phyloP scores from a whole-genome alignment of 2,888 invertebrate species.

The Oligia fasciuncula region DNA sequence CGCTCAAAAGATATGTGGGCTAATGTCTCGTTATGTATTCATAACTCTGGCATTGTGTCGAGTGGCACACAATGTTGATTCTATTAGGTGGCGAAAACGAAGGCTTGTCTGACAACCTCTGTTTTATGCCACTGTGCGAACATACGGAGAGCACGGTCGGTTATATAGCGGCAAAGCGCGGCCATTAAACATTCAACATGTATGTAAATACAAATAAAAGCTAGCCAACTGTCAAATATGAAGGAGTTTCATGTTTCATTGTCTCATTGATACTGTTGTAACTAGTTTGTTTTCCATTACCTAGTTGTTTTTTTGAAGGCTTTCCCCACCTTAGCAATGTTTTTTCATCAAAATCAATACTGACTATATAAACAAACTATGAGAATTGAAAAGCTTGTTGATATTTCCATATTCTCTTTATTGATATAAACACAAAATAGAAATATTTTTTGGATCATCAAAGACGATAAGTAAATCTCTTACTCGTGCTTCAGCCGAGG shows the following conservation, averaged over 20 bases:
- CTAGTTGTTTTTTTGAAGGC: neutral
- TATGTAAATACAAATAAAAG: constrained; percentile 36
- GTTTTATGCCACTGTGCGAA: constrained; percentile 72
- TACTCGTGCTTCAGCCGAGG: constrained; percentile 69
- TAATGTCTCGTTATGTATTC: constrained; percentile 87
- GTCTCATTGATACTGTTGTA: neutral
- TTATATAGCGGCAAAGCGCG: neutral
- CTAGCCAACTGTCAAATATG: constrained; percentile 7
- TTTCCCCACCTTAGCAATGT: neutral
- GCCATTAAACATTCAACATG: constrained; percentile 37
- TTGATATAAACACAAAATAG: constrained; percentile 63
- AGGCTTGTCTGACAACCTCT: constrained; percentile 79
- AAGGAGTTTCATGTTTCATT: constrained; percentile 3
- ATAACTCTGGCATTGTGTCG: constrained; percentile 84
- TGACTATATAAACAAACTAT: constrained; percentile 37
- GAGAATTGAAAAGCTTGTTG: constrained; percentile 48
- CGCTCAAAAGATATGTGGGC: constrained; percentile 80
- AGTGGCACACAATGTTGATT: constrained; percentile 83
- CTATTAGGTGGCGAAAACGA: constrained; percentile 84
- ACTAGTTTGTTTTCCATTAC: neutral
- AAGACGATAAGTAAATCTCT: constrained; percentile 78
- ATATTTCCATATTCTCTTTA: constrained; percentile 47
- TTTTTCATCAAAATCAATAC: constrained; percentile 1
- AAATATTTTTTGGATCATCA: constrained; percentile 76
- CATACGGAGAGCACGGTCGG: constrained; percentile 64